A percentile compares a stretch with the other conserved stretches of the same genome.
Conservation (phyloP, 2,888 invertebrate genomes). For the Petrophora chlorosata region DNA sequence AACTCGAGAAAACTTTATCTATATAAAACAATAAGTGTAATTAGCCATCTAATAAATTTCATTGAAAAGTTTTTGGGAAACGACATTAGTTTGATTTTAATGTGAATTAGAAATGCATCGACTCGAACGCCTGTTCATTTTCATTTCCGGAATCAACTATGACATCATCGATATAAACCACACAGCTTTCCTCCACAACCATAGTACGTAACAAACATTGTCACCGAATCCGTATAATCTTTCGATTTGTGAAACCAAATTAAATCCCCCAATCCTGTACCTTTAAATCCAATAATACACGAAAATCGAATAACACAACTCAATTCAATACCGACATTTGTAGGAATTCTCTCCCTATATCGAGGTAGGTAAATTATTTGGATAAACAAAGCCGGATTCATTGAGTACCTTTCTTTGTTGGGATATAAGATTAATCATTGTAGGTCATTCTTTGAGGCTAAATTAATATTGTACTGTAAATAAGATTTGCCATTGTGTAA, state of each 20-base stretch:
- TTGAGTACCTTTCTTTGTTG: slow-evolving; percentile 1
- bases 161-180: not conserved
- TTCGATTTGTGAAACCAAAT: slow-evolving; percentile 41
- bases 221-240: slow-evolving; percentile 27
- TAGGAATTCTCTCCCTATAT: slow-evolving; percentile 38
- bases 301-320: slow-evolving; percentile 40
- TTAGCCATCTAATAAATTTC: no score
- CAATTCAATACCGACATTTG: slow-evolving; percentile 45
- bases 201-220: not conserved
- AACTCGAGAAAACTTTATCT: no score
- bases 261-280: slow-evolving; percentile 35
- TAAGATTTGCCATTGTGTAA: no score
- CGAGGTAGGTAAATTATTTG: slow-evolving; percentile 11
- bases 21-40: no score
- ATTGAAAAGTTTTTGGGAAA: no score
- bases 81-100: no score
- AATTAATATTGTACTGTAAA: no score
- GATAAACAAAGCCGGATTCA: slow-evolving; percentile 20
- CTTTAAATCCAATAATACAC: slow-evolving; percentile 52
- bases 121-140: no score
- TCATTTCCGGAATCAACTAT: no score
- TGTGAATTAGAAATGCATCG: no score
- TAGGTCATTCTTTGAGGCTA: not conserved
- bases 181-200: not conserved
- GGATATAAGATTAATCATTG: not conserved